Evolutionary conservation across 2,113 vertebrate genomes (phyloP).

Genomic region (Coptodon bakossiorum): DNA sequence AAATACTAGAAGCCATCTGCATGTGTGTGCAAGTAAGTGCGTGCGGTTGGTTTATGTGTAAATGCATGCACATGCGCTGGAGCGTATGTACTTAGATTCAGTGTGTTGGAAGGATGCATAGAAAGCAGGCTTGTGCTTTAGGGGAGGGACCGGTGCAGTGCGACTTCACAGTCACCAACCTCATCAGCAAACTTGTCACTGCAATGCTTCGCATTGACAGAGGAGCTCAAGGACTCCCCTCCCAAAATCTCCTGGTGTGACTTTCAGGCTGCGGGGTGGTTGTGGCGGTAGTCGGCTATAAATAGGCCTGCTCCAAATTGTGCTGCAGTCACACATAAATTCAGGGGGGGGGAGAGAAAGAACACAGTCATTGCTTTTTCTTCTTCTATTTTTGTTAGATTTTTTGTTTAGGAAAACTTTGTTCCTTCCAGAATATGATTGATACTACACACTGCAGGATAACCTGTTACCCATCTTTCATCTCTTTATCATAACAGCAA

Average conservation of each 20-base stretch:
- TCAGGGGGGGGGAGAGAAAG: conserved; percentile 6
- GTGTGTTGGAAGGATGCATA: background rate
- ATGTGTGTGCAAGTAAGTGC: background rate
- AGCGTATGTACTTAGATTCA: background rate
- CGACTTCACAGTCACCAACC: conserved; percentile 48
- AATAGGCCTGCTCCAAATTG: conserved; percentile 62
- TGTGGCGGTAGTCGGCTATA: conserved; percentile 45
- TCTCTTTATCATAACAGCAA: background rate
- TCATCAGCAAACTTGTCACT: conserved; percentile 62
- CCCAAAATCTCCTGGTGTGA: conserved; percentile 57
- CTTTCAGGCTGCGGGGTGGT: conserved; percentile 59
- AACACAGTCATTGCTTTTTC: conserved; percentile 19
- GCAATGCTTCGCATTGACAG: conserved; percentile 46
- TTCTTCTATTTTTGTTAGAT: background rate
- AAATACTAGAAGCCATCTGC: background rate
- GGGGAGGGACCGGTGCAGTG: conserved; percentile 29
- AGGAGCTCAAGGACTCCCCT: conserved; percentile 54
- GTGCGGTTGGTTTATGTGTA: background rate
- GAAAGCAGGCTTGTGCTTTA: conserved; percentile 15
- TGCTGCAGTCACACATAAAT: conserved; percentile 60
- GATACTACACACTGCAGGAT: background rate
- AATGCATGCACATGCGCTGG: background rate
- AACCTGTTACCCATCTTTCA: background rate
- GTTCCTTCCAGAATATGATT: background rate
- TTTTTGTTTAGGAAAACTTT: background rate